Evolutionary conservation across 2,797 vertebrate species (phyloP).

Genomic region (Microchirus variegatus): DNA sequence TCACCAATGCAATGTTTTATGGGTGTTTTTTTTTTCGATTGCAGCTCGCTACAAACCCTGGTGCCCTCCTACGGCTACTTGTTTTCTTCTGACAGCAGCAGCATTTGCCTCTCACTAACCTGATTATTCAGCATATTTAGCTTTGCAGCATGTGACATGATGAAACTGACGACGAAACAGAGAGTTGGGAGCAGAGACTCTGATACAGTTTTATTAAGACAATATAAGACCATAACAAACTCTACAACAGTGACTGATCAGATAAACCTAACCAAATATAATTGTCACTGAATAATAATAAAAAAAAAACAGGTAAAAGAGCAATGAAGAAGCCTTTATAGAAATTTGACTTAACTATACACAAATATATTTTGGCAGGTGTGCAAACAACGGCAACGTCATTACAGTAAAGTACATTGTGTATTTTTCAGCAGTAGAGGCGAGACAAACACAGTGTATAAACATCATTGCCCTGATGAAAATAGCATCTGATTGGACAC

Average conservation of each 20-base stretch:
- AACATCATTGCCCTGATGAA: neutral
- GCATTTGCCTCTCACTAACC: conserved; percentile 26
- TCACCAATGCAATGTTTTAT: conserved; percentile 39
- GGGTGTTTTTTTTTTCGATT: conserved; percentile 38
- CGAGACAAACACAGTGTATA: neutral
- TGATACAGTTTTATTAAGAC: too few relatives aligned
- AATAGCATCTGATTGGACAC: conserved; percentile 10
- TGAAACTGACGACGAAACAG: neutral
- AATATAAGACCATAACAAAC: conserved; percentile 4
- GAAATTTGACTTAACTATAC: conserved; percentile 1
- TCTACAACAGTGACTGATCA: too few relatives aligned
- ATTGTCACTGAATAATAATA: neutral
- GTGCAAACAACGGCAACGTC: neutral
- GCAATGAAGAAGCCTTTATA: neutral
- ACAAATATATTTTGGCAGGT: conserved; percentile 11
- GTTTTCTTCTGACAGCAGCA: conserved; percentile 15
- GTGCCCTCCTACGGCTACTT: neutral
- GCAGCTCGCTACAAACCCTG: neutral
- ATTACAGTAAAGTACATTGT: too few relatives aligned
- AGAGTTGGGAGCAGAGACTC: too few relatives aligned
- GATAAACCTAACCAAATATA: neutral
- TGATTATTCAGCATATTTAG: conserved; percentile 27
- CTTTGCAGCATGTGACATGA: conserved; percentile 19
- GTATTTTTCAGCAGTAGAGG: too few relatives aligned
- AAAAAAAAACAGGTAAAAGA: neutral